Evolutionary conservation across 2,888 invertebrate species (phyloP).

Genomic region (Dione vanillae): DNA sequence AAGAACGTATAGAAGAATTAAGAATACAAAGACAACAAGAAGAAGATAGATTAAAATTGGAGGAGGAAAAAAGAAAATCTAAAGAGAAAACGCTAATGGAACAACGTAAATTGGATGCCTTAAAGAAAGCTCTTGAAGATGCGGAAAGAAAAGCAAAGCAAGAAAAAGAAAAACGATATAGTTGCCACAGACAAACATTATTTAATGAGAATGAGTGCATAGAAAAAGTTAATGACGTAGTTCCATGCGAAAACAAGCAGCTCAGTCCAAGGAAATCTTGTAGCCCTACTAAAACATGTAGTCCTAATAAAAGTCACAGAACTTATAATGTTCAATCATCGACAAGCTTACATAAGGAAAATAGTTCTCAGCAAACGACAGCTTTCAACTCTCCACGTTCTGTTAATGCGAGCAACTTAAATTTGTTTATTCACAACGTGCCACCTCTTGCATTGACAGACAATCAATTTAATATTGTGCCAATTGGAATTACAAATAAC

Average conservation of each 20-base stretch:
- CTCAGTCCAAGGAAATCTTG: slow-evolving; percentile 48
- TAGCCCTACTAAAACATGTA: slow-evolving; percentile 50
- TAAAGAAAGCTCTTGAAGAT: slow-evolving; percentile 90
- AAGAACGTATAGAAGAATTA: slow-evolving; percentile 92
- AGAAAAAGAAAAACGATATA: slow-evolving; percentile 85
- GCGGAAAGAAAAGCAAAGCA: slow-evolving; percentile 89
- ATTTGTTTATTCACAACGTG: slow-evolving; percentile 75
- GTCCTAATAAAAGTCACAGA: slow-evolving; percentile 73
- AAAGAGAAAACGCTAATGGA: slow-evolving; percentile 89
- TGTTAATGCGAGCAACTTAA: slow-evolving; percentile 70
- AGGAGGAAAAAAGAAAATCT: slow-evolving; percentile 87
- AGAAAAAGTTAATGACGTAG: slow-evolving; percentile 52
- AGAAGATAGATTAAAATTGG: slow-evolving; percentile 86
- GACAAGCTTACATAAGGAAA: slow-evolving; percentile 71
- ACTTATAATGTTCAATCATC: slow-evolving; percentile 76
- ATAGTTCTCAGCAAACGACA: slow-evolving; percentile 70
- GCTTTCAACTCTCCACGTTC: slow-evolving; percentile 77
- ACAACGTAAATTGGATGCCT: slow-evolving; percentile 88
- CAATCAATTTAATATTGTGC: slow-evolving; percentile 76
- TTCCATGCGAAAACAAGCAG: slow-evolving; percentile 53
- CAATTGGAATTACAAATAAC: slow-evolving; percentile 71
- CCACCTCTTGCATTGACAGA: slow-evolving; percentile 73
- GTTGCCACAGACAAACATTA: slow-evolving; percentile 61
- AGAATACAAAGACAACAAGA: slow-evolving; percentile 90
- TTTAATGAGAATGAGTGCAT: slow-evolving; percentile 54